Conservation (phyloP, 2,797 vertebrate species). For the Ptychobarbus kaznakovi region DNA sequence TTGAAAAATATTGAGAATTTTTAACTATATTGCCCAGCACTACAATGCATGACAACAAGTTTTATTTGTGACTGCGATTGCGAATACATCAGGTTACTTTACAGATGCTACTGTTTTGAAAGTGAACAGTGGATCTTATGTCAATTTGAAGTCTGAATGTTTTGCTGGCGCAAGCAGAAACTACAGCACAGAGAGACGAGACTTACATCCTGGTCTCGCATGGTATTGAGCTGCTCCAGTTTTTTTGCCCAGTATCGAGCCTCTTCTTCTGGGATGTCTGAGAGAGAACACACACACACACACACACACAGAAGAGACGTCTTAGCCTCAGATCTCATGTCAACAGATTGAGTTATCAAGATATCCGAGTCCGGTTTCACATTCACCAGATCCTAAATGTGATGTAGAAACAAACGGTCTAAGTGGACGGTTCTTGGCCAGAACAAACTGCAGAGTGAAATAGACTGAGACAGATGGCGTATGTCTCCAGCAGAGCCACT, state of each 20-base stretch:
- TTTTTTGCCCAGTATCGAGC: slow-evolving; percentile 88
- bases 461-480: too few species aligned
- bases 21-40: not conserved
- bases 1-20: too few species aligned
- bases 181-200: not conserved
- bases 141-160: too few species aligned
- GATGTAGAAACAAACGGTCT: not conserved
- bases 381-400: not conserved
- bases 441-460: not conserved
- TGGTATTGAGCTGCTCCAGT: slow-evolving; percentile 84
- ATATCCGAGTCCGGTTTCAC: not conserved
- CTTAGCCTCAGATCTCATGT: not conserved
- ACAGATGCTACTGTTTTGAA: not conserved
- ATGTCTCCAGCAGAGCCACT: not conserved
- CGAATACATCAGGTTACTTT: not conserved
- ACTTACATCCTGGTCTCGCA: slow-evolving; percentile 85
- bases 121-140: not conserved
- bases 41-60: not conserved
- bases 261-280: slow-evolving; percentile 87
- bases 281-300: not conserved
- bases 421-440: not conserved
- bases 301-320: not conserved
- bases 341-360: slow-evolving; percentile 18
- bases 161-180: not conserved
- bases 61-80: not conserved